phyloP scores from a whole-genome alignment of 1,140 invertebrate genomes.

The Drosophila pseudoobscura region DNA sequence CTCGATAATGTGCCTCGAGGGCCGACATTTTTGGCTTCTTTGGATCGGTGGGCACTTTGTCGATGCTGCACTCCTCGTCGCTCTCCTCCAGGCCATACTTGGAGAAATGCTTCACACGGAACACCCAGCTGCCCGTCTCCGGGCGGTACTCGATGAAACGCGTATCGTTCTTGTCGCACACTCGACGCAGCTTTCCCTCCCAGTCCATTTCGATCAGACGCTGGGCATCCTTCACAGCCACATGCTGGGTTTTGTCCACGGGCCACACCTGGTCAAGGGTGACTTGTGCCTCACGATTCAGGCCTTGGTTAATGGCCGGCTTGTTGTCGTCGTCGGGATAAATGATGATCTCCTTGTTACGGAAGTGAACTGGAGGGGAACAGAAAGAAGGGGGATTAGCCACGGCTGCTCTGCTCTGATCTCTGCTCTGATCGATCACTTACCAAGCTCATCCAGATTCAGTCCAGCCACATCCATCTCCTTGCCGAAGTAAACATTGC shows the following conservation, averaged over 20 bases:
- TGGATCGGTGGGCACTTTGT: constrained; percentile 75
- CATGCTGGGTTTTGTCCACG: constrained; percentile 91
- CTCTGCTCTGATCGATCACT: neutral
- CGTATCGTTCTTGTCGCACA: constrained; percentile 93
- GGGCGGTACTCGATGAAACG: constrained; percentile 97
- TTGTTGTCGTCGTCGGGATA: constrained; percentile 89
- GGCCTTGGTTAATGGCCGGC: constrained; percentile 91
- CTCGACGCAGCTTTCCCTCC: constrained; percentile 92
- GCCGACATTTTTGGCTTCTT: constrained; percentile 73
- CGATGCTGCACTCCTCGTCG: constrained; percentile 87
- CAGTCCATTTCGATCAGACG: constrained; percentile 93
- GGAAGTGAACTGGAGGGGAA: constrained; percentile 86
- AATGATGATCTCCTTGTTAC: constrained; percentile 90
- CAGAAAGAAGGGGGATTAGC: neutral
- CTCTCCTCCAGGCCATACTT: constrained; percentile 97
- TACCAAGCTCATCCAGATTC: constrained; percentile 93
- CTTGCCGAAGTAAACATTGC: constrained; percentile 95
- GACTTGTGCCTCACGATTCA: constrained; percentile 96
- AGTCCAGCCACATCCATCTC: constrained; percentile 94
- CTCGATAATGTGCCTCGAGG: constrained; percentile 38
- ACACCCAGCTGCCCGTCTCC: constrained; percentile 98
- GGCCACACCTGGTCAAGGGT: constrained; percentile 98
- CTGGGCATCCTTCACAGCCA: constrained; percentile 92
- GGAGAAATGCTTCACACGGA: constrained; percentile 97
- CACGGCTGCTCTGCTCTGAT: too few species aligned